These are phyloP conservation scores for Triplophysa bombifrons DNA, from an alignment of 2,797 vertebrate species.

Conservation along the genomic window DNA sequence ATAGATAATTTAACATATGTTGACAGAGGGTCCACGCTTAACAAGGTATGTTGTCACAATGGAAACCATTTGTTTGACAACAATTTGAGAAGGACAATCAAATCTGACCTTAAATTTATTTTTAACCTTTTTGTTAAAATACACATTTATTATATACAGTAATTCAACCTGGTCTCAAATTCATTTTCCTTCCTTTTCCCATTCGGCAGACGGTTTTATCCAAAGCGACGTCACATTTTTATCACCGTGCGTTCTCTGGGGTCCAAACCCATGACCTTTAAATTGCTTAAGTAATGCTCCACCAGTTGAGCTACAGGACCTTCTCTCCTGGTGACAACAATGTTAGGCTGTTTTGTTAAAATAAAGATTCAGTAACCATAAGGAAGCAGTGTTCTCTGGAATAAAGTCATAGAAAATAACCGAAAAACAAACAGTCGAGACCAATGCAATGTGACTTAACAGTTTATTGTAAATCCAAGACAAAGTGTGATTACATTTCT, in stretches of 20 bases:
- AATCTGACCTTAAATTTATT: neutral
- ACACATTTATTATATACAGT: neutral
- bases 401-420: neutral
- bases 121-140: neutral
- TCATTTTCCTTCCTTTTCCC: too few relatives aligned
- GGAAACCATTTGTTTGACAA: neutral
- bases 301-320: too few relatives aligned
- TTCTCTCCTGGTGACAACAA: too few relatives aligned
- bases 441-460: conserved; percentile 89
- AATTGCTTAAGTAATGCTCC: too few relatives aligned
- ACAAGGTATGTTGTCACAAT: neutral
- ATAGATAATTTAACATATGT: too few relatives aligned
- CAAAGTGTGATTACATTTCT: conserved; percentile 99
- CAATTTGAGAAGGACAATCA: too few relatives aligned
- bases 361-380: neutral
- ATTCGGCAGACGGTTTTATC: too few relatives aligned
- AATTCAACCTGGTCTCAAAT: neutral
- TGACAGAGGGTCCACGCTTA: too few relatives aligned
- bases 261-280: too few relatives aligned
- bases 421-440: conserved; percentile 58
- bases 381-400: neutral
- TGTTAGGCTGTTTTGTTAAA: neutral
- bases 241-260: too few relatives aligned
- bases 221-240: too few relatives aligned
- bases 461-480: conserved; percentile 99